Evolutionary conservation across 2,888 invertebrate genomes (phyloP), one percentile per base, ranked within the genome.

Genomic region (Caenorhabditis afra): DNA sequence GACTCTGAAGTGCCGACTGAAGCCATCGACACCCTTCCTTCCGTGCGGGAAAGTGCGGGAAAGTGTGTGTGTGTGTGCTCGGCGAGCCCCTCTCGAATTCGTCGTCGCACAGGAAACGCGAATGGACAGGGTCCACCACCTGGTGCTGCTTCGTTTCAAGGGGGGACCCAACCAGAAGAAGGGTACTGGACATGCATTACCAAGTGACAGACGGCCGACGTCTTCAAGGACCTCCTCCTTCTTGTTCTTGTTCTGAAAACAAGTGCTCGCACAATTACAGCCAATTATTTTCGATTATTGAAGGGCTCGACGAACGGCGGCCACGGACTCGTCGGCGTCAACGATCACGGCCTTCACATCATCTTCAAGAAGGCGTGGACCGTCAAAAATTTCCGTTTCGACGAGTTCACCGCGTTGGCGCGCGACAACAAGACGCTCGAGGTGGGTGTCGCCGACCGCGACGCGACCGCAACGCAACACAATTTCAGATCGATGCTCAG

Each of bases 291-390:
- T n/a, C n/a, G n/a, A 29, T 41, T 14, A 35, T 57, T 68, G 53
- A 29, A 77, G 77, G 59, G 35, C 37, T n/a, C n/a, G n/a, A 62
- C 59, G 39, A 65, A 65, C 58, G 65, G 37, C 20, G 76, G 67
- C 11, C 70, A 70, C 11, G 77, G 55, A 45, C 22, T 78, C 1
- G 79, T 73, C 29, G 79, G 79, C n/a, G 64, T 73, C 52, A 79
- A 79, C 37, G 79, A 79, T 29, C 73, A 79, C 45, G 79, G 79
- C n/a, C 22, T 79, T n/a, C 79, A 79, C 61, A 67, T 79, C n/a
- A 79, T 79, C 18, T 52, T 74, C 29, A 79, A 67, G 45, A 67
- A 73, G 29, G 37, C 62, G 22, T 73, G 79, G 79, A 73, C 55
- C 5, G 79, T 73, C 18, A 57, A 47, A n/a, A 79, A 73, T 29